Conservation (phyloP, 2,797 vertebrate species). For the Hybognathus amarus region DNA sequence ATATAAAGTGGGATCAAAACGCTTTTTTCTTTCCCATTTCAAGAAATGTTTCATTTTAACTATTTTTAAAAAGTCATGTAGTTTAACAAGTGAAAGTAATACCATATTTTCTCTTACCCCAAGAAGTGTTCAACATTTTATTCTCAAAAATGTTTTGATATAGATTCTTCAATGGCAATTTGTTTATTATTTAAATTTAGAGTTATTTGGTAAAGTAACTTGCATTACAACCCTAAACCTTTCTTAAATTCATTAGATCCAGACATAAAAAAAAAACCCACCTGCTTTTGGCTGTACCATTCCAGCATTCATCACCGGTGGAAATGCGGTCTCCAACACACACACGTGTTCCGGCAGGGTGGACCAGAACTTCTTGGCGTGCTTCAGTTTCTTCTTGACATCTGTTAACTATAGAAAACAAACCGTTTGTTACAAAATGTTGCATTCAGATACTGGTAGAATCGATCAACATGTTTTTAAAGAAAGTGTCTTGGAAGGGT, state of each 20-base stretch:
- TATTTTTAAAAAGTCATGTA: not conserved
- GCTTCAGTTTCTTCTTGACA: constrained; percentile 95
- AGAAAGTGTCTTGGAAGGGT: not conserved
- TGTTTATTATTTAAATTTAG: no score
- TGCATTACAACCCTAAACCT: no score
- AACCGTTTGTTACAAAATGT: not conserved
- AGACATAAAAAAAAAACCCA: constrained; percentile 55
- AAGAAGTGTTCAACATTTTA: not conserved
- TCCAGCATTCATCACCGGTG: constrained; percentile 92
- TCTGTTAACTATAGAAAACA: constrained; percentile 85
- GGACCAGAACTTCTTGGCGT: constrained; percentile 98
- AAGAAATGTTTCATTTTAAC: not conserved
- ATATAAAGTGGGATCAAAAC: not conserved
- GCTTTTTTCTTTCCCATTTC: not conserved
- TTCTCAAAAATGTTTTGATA: not conserved
- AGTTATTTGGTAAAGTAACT: no score
- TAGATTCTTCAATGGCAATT: no score
- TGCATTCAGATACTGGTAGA: not conserved
- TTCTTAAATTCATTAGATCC: not conserved
- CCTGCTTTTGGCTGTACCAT: constrained; percentile 95
- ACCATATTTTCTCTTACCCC: not conserved
- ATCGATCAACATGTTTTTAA: not conserved
- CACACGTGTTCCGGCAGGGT: constrained; percentile 89
- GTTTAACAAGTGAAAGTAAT: not conserved
- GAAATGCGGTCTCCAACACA: constrained; percentile 88